Conservation (phyloP, 2,888 invertebrate genomes). For the Aphidius colemani region DNA sequence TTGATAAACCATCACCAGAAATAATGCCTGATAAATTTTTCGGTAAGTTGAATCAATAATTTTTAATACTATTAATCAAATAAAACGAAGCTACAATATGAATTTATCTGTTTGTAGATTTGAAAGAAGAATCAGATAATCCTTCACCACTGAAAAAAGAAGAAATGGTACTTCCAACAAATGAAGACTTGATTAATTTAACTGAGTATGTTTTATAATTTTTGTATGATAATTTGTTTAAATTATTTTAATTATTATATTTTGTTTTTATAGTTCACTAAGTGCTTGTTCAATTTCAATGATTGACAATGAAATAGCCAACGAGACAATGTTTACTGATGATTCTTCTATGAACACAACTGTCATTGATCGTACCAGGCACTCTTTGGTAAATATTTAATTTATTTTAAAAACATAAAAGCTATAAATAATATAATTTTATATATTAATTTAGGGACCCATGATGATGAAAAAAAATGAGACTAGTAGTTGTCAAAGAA, state of each 20-base stretch:
- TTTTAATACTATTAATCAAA: neutral
- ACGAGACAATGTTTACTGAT: slow-evolving; percentile 16
- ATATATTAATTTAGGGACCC: neutral
- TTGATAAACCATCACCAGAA: no score
- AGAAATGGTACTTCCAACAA: slow-evolving; percentile 18
- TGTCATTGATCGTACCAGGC: neutral
- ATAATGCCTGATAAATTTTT: no score
- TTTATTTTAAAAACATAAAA: neutral
- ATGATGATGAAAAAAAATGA: neutral
- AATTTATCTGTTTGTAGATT: slow-evolving; percentile 4
- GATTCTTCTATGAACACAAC: neutral
- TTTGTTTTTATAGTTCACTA: slow-evolving; percentile 24
- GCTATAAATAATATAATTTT: neutral
- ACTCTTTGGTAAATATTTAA: neutral
- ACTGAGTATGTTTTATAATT: slow-evolving; percentile 23
- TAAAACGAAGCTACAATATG: neutral
- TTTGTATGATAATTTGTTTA: neutral
- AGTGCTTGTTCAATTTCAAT: slow-evolving; percentile 27
- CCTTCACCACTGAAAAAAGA: slow-evolving; percentile 22
- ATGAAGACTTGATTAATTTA: slow-evolving; percentile 27
- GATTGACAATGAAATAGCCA: slow-evolving; percentile 1
- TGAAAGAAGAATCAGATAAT: slow-evolving; percentile 21
- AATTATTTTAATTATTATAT: neutral
- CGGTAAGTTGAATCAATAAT: no score
- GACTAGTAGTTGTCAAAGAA: neutral